phyloP scores from a whole-genome alignment of 2,113 vertebrate species.

The Rhegmatorhina hoffmannsi region DNA sequence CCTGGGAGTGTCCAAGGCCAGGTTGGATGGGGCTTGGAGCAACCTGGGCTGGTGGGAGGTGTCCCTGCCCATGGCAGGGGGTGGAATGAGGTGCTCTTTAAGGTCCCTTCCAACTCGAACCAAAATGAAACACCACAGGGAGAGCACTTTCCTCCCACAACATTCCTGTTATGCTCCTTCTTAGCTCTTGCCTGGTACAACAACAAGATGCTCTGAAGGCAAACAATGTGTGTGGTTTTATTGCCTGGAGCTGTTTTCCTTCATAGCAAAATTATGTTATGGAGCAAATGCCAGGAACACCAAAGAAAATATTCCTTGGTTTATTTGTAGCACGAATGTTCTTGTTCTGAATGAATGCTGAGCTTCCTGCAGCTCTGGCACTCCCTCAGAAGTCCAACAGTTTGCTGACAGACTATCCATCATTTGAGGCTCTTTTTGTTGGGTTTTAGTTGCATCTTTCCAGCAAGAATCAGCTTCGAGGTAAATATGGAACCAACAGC shows the following conservation, averaged over 20 bases:
- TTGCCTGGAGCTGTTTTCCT: background rate
- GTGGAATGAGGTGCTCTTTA: background rate
- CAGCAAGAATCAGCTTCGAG: background rate
- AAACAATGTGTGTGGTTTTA: background rate
- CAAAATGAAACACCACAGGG: background rate
- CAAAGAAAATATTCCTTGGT: background rate
- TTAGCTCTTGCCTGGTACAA: background rate
- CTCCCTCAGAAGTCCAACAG: background rate
- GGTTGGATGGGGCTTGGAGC: background rate
- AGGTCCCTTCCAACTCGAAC: background rate
- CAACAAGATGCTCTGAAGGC: accelerated
- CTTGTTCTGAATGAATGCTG: background rate
- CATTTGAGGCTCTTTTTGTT: background rate
- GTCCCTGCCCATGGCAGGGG: background rate
- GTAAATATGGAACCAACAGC: background rate
- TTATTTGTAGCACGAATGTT: background rate
- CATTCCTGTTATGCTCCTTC: background rate
- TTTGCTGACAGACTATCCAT: background rate
- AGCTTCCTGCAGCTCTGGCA: background rate
- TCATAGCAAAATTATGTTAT: background rate
- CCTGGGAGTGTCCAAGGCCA: background rate
- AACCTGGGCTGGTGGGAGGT: background rate
- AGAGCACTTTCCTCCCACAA: background rate
- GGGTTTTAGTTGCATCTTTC: background rate
- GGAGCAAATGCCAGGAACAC: background rate